Evolutionary conservation across 2,888 invertebrate species (phyloP).

Genomic region (Minunthozetes semirufus): DNA sequence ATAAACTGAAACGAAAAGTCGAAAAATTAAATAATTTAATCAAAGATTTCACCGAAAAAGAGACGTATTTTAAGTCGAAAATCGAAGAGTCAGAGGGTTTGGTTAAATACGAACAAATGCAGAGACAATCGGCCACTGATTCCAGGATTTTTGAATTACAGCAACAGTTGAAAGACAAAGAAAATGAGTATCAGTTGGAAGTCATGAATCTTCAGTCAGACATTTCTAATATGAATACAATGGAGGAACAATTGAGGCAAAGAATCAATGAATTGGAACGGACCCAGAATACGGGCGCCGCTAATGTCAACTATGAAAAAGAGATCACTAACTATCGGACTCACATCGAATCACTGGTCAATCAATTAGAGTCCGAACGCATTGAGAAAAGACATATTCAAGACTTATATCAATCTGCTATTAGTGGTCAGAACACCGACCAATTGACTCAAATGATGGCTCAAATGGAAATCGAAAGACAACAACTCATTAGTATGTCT

Average conservation of each 20-base stretch:
- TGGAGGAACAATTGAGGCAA: slow-evolving; percentile 2
- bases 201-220: neutral
- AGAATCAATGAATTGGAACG: slow-evolving; percentile 26
- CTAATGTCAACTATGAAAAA: neutral
- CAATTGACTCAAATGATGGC: neutral
- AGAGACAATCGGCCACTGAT: slow-evolving; percentile 27
- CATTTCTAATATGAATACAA: neutral
- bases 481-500: neutral
- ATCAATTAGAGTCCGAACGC: slow-evolving; percentile 13
- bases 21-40: neutral
- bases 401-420: neutral
- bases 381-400: slow-evolving; percentile 6
- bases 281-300: neutral
- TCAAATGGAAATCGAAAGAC: slow-evolving; percentile 11
- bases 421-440: neutral
- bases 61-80: slow-evolving; percentile 19
- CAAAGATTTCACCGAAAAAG: slow-evolving; percentile 32
- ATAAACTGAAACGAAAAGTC: slow-evolving; percentile 3
- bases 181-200: neutral
- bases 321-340: neutral
- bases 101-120: slow-evolving; percentile 31
- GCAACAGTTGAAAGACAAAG: neutral
- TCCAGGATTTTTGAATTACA: slow-evolving; percentile 30
- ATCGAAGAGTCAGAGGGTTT: slow-evolving; percentile 31
- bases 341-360: neutral